Base-by-base conservation (phyloP, 2,888 invertebrate genomes). In the Erynnis tages region DNA sequence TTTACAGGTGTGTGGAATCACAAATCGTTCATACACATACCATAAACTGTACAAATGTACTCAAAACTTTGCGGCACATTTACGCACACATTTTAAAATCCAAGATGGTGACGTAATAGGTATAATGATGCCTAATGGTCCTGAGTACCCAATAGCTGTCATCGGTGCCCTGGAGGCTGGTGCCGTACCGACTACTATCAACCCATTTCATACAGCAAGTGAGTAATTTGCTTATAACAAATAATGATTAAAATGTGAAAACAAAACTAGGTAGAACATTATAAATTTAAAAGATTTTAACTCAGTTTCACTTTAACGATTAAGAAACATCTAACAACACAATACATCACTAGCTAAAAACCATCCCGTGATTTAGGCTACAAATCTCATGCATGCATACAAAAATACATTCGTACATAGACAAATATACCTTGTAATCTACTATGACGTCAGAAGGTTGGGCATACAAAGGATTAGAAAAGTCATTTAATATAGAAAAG, bases 11-110 rank as follows among this genome's bases (percentile, higher is more conserved):
- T 49, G 49, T 16, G 49, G 40, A 10, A 41, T 49, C 7, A 41
- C 49, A 11, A 32, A 49, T 41, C 32, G 49, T 21, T 49, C 49
- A 4, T 49, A 29, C 11, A 41, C 49, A 11, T 49, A 49, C 6
- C 2, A 30, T 6, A 1, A 41, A 7, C 19, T 49, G 8, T n/a
- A 25, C n/a, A 11, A 49, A 1, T 49, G 6, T 2, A 17, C 25
- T 1, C 17, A 34, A 8, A 49, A 17, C 10, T 49, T 49, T 10
- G 49, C 49, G 3, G 17, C 17, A 25, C 25, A 14, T 23, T 49
- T 49, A 41, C 40, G 49, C 7, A 32, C 11, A 34, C 21, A 41
- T 2, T 34, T 41, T 1, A 10, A 49, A 32, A 41, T 41, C 8
- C 23, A 25, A 11, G 4, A 41, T 25, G 49, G 41, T 1, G 49